Conservation (phyloP, 2,888 invertebrate species). For the Pheosia tremula region DNA sequence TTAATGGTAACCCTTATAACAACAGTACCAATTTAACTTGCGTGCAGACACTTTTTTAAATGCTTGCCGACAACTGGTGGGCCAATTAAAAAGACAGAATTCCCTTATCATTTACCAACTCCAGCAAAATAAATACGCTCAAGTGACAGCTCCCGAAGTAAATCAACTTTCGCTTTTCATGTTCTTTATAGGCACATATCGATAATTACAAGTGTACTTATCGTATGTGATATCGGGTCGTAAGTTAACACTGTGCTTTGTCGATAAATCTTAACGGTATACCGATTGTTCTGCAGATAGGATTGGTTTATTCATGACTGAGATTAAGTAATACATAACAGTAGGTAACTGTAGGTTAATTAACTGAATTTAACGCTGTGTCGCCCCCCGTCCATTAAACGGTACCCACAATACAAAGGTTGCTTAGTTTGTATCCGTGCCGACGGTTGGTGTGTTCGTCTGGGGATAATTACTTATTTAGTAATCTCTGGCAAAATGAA, state of each 20-base stretch:
- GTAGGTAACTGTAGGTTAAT: not conserved
- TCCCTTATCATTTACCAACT: slow-evolving; percentile 23
- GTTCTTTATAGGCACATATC: slow-evolving; percentile 17
- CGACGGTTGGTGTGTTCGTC: no score
- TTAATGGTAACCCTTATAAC: not conserved
- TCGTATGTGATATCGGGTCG: slow-evolving; percentile 22
- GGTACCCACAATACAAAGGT: no score
- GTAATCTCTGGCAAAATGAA: no score
- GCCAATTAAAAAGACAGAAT: slow-evolving; percentile 37
- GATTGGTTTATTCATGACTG: slow-evolving; percentile 6
- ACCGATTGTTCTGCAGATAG: slow-evolving; percentile 18
- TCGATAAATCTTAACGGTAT: slow-evolving; percentile 22
- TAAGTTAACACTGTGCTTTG: slow-evolving; percentile 25
- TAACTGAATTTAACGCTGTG: not conserved
- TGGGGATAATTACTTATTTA: no score
- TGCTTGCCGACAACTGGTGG: slow-evolving; percentile 38
- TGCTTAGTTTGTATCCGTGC: no score
- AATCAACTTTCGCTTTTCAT: slow-evolving; percentile 29
- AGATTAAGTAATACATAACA: not conserved
- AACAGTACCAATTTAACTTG: slow-evolving; percentile 15
- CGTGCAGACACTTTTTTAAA: slow-evolving; percentile 27
- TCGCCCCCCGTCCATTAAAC: no score
- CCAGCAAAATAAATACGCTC: slow-evolving; percentile 21
- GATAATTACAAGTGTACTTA: slow-evolving; percentile 17
- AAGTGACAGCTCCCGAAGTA: slow-evolving; percentile 16